Conservation (phyloP, 2,797 vertebrate genomes). For the Chelonia mydas region DNA sequence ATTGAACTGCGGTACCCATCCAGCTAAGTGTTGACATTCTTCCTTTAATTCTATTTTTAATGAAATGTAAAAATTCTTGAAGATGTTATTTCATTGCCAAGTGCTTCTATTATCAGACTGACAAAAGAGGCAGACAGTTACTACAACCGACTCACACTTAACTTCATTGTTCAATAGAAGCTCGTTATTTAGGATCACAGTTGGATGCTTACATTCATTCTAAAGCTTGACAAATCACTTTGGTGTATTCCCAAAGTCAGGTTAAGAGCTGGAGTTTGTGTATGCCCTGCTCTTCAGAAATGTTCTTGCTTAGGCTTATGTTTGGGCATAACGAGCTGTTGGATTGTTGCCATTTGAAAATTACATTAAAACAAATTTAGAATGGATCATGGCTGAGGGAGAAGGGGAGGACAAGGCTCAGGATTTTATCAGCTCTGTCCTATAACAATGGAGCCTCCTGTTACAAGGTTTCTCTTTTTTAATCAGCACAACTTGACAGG, state of each 20-base stretch:
- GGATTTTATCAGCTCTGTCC: background rate
- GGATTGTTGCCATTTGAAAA: background rate
- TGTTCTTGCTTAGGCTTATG: background rate
- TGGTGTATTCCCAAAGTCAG: background rate
- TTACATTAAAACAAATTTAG: background rate
- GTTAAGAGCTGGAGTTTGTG: background rate
- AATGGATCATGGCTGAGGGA: background rate
- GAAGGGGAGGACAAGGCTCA: background rate
- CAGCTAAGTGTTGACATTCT: background rate
- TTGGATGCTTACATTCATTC: background rate
- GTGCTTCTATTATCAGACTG: background rate
- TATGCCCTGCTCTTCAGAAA: background rate
- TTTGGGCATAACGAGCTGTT: background rate
- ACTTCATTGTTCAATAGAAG: background rate
- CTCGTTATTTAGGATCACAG: background rate
- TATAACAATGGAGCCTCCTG: background rate
- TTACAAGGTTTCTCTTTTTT: background rate
- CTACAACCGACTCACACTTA: background rate
- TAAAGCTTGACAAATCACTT: background rate
- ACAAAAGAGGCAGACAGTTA: background rate
- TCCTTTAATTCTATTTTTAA: slow-evolving; percentile 34
- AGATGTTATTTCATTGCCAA: slow-evolving; percentile 15
- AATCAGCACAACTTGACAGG: background rate
- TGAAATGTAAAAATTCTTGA: background rate
- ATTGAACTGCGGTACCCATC: slow-evolving; percentile 4